Base-by-base conservation (phyloP, 2,797 vertebrate species). In the Gastrophryne carolinensis region DNA sequence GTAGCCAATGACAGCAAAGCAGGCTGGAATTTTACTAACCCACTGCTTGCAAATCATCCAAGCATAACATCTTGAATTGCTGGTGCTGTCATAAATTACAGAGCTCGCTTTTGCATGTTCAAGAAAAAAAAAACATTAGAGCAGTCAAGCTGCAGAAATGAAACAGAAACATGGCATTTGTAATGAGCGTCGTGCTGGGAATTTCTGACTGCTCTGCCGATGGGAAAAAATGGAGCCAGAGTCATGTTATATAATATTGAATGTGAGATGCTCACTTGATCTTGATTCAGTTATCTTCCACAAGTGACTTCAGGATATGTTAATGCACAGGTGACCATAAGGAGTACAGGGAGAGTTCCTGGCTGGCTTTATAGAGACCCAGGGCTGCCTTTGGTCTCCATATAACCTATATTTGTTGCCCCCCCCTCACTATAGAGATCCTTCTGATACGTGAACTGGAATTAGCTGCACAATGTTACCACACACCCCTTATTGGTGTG, bases 1-100 rank as follows among this genome's bases (percentile, higher is more conserved):
- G 86, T 87, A 87, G 89, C 89, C 89, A 92, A 90, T 80, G 85
- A 89, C 89, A 92, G 87, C 90, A 90, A 87, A 85, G 80, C 79
- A 82, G 78, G 19, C 81, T 87, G 89, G 89, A 90, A 91, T 89
- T 83, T 81, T 84, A 84, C 84, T 91, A 87, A 89, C 89, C 83
- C 21, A 83, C 56, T 80, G 75, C 73, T 71, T 79, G 75, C 75
- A 49, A 58, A 69, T 75, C 80, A 82, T 90, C 89, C 90, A 92
- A 92, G 86, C 78, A 91, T 90, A 91, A 90, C 85, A 91, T 87
- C 87, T 90, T 89, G 86, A 87, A 89, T 89, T 89, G 88, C 86
- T 86, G 76, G 89, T 81, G 83, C 81, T 80, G 71, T 85, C 87
- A 90, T 89, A 90, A 90, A 91, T 92, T 89, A 86, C 57, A 87